phyloP scores from a whole-genome alignment of 2,113 vertebrate species.

The Arvicanthis niloticus region DNA sequence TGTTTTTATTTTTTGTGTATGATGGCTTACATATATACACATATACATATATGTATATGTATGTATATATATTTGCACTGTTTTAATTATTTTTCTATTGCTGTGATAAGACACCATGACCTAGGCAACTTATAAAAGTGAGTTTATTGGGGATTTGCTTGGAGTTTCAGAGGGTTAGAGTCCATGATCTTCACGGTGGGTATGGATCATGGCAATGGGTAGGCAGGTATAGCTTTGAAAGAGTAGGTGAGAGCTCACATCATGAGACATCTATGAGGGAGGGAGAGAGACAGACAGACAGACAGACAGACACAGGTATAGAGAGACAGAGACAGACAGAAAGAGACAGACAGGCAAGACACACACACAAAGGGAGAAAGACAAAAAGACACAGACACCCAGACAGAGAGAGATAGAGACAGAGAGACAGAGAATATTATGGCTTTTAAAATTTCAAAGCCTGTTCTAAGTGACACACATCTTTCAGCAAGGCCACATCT shows the following conservation, averaged over 20 bases:
- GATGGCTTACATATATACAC: not conserved
- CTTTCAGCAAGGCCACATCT: not conserved
- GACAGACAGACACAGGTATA: too few relatives aligned
- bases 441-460: not conserved
- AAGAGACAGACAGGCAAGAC: not conserved
- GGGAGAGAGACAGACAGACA: not conserved
- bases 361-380: not conserved
- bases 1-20: not conserved
- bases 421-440: not conserved
- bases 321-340: not conserved
- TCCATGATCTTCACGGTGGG: not conserved
- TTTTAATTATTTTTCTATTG: not conserved
- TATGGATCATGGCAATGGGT: not conserved
- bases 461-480: not conserved
- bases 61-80: not conserved
- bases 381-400: too few relatives aligned
- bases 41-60: too few relatives aligned
- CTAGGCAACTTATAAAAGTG: not conserved
- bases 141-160: not conserved
- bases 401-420: too few relatives aligned
- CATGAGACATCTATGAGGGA: not conserved
- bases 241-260: not conserved
- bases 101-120: not conserved
- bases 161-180: not conserved
- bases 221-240: not conserved